Evolutionary conservation across 1,140 invertebrate species (phyloP).

Genomic region (Tetramorium alpestre): DNA sequence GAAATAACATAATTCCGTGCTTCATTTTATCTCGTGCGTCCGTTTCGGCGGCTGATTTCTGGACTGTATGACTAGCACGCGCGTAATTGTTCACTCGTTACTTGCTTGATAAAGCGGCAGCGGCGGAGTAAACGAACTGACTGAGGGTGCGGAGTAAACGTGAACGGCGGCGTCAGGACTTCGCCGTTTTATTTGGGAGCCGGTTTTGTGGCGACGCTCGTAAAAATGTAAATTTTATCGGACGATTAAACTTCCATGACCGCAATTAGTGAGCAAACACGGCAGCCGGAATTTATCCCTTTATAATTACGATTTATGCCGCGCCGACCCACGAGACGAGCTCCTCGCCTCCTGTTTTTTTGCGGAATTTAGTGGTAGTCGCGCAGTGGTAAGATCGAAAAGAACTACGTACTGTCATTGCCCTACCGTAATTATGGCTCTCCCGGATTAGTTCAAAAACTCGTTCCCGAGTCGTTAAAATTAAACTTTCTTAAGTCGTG

Average conservation of each 20-base stretch:
- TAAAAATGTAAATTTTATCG: conserved; percentile 73
- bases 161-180: conserved; percentile 8
- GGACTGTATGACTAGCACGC: conserved; percentile 23
- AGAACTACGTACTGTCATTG: conserved; percentile 41
- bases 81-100: conserved; percentile 50
- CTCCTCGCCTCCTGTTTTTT: background rate
- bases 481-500: conserved; percentile 57
- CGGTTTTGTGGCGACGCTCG: conserved; percentile 53
- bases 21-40: conserved; percentile 30
- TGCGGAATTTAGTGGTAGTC: background rate
- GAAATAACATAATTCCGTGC: conserved; percentile 31
- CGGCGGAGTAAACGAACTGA: conserved; percentile 19
- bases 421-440: conserved; percentile 45
- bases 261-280: conserved; percentile 64
- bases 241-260: conserved; percentile 66
- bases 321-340: background rate
- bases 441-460: conserved; percentile 51
- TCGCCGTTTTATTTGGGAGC: conserved; percentile 37
- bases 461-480: conserved; percentile 52
- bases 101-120: conserved; percentile 49
- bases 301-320: conserved; percentile 66
- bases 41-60: conserved; percentile 33
- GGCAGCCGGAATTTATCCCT: conserved; percentile 57
- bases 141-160: background rate
- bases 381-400: background rate